Evolutionary conservation across 2,797 vertebrate genomes (phyloP).

Genomic region (Rhinatrema bivittatum): DNA sequence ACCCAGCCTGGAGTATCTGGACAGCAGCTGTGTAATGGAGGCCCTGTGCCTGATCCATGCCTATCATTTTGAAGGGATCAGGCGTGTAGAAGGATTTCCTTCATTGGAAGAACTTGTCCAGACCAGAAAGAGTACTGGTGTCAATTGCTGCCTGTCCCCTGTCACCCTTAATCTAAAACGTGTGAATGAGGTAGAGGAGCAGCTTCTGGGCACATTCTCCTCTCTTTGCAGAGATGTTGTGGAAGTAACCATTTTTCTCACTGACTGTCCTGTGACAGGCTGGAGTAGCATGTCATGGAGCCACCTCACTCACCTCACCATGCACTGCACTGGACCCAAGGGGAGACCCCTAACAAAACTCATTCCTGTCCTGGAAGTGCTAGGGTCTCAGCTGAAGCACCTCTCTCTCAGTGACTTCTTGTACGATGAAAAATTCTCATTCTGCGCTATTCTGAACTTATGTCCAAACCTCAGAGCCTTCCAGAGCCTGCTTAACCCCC

Average conservation of each 20-base stretch:
- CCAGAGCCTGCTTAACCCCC: conserved; percentile 42
- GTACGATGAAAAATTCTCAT: conserved; percentile 27
- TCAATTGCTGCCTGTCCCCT: fast-evolving
- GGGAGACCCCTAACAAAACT: conserved; percentile 36
- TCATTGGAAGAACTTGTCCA: conserved; percentile 47
- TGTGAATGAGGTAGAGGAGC: conserved; percentile 43
- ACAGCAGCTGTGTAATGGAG: conserved; percentile 32
- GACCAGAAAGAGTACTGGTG: not conserved
- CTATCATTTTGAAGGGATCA: conserved; percentile 11
- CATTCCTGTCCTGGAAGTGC: conserved; percentile 26
- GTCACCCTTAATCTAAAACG: conserved; percentile 12
- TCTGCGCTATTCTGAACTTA: conserved; percentile 45
- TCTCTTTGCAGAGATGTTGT: conserved; percentile 46
- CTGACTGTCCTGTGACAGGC: not conserved
- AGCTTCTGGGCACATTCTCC: conserved; percentile 31
- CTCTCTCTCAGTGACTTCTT: conserved; percentile 66
- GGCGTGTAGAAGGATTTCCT: conserved; percentile 37
- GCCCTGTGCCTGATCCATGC: conserved; percentile 52
- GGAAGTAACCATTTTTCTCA: conserved; percentile 38
- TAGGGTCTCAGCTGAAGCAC: conserved; percentile 44
- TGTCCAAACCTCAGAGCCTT: conserved; percentile 60
- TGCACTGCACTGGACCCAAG: conserved; percentile 34
- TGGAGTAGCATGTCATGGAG: conserved; percentile 41
- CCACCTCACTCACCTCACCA: conserved; percentile 41
- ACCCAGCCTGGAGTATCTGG: conserved; percentile 52